Evolutionary conservation across 2,888 invertebrate genomes (phyloP), one percentile per base, ranked within the genome.

Genomic region (Notocelia uddmanniana): DNA sequence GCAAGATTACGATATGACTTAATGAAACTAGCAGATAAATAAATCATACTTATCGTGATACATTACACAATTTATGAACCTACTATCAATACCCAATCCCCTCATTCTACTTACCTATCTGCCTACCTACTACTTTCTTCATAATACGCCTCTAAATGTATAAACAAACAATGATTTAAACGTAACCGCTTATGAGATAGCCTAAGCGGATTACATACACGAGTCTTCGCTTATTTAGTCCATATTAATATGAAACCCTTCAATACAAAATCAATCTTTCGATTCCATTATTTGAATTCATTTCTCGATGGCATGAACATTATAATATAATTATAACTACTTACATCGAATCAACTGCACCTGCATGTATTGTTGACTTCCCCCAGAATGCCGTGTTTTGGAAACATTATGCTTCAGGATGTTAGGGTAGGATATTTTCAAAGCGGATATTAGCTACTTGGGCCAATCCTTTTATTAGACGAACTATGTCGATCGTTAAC

Each of bases 281-380:
- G 6, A 15, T 41, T 41, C 21, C 59, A 21, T 21, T 59, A 21
- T 21, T 41, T 8, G 58, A 26, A 55, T 26, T n/a, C 15, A n/a
- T 26, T 55, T 55, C 26, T n/a, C 26, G 26, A 26, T 26, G 15
- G 9, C 15, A 26, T 15, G 15, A 26, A 26, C 9, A n/a, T 55
- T n/a, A 26, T 26, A 21, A 13, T n/a, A 6, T n/a, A 55, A 13
- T 31, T 18, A n/a, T 50, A 19, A 19, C 15, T 45, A 13, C 18
- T n/a, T 18, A 37, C 26, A 34, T 50, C 66, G 54, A 73, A 70
- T 74, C 74, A 71, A 76, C n/a, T 76, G 78, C 83, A 83, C 83
- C 83, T 82, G 81, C 81, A 78, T 74, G 74, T 75, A 77, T 79
- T 78, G 78, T 77, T 78, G 76, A 82, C 80, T 83, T 83, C 83